Percentiles rank a stretch among this genome's conserved stretches.
Evolutionary conservation across 2,113 vertebrate species (phyloP).

Genomic region (Pachycephala philippinensis): DNA sequence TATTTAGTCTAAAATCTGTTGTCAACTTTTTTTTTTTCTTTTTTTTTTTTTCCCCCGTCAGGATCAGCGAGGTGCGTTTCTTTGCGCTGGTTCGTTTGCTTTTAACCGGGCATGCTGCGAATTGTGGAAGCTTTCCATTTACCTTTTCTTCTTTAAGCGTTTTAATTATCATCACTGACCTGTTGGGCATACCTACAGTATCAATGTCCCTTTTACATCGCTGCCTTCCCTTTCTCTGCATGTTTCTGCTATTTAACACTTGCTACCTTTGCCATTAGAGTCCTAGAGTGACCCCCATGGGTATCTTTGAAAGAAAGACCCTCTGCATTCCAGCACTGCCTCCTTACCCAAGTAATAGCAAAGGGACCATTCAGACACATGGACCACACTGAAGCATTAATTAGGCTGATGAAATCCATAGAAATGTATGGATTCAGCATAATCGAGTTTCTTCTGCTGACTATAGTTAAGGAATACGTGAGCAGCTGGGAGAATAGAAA

Average conservation of each 20-base stretch:
- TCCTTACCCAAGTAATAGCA: constrained; percentile 74
- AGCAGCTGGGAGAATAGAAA: constrained; percentile 79
- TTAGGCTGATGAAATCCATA: constrained; percentile 84
- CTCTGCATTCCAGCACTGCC: constrained; percentile 85
- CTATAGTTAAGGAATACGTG: constrained; percentile 76
- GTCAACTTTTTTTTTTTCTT: background rate
- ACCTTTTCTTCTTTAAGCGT: constrained; percentile 31
- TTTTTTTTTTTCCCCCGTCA: background rate
- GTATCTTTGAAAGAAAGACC: constrained; percentile 77
- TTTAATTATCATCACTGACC: constrained; percentile 54
- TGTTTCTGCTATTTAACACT: constrained; percentile 57
- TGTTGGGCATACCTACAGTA: constrained; percentile 55
- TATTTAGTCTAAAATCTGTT: background rate
- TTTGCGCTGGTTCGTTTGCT: background rate
- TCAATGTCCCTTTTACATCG: constrained; percentile 32
- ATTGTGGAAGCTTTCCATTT: constrained; percentile 26
- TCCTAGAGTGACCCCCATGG: constrained; percentile 72
- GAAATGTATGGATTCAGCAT: constrained; percentile 82
- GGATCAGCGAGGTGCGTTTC: background rate
- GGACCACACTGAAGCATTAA: constrained; percentile 84
- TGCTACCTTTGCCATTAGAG: constrained; percentile 58
- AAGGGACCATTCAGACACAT: constrained; percentile 74
- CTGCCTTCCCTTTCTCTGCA: constrained; percentile 23
- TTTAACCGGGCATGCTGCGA: background rate
- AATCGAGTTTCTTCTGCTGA: constrained; percentile 79